These are phyloP conservation scores for Oxyteleia sp. DNA, from an alignment of 2,888 invertebrate genomes.

Conservation along the genomic window DNA sequence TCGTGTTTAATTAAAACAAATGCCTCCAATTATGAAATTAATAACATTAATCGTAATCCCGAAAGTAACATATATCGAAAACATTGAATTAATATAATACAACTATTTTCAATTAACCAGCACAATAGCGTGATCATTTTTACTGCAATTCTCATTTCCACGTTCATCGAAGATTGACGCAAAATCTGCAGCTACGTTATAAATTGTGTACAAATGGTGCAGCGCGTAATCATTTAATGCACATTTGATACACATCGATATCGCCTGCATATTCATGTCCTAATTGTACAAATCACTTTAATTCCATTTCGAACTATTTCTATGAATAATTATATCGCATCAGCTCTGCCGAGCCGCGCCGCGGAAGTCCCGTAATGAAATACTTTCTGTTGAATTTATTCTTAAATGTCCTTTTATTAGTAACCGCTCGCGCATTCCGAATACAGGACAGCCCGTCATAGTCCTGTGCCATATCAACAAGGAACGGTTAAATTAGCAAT, in stretches of 20 bases:
- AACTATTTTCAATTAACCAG: not conserved
- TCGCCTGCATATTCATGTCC: constrained; percentile 38
- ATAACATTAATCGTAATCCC: not conserved
- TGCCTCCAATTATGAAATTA: not conserved
- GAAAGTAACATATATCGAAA: too few species aligned
- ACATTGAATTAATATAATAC: not conserved
- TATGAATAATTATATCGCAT: constrained; percentile 44
- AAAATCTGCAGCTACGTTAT: constrained; percentile 26
- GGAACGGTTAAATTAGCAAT: constrained; percentile 66
- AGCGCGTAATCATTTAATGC: constrained; percentile 54
- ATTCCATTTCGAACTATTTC: constrained; percentile 49
- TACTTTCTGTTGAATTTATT: constrained; percentile 37
- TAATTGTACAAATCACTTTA: constrained; percentile 58
- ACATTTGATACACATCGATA: constrained; percentile 54
- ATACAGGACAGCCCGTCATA: too few species aligned
- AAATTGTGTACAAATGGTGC: constrained; percentile 44
- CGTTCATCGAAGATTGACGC: constrained; percentile 1
- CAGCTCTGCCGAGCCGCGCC: not conserved
- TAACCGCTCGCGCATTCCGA: not conserved
- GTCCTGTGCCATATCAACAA: constrained; percentile 61
- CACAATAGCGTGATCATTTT: not conserved
- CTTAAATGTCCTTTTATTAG: constrained; percentile 29
- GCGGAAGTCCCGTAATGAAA: constrained; percentile 15
- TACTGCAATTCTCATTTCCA: constrained; percentile 2
- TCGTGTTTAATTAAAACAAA: not conserved